Percentiles rank a stretch among this genome's conserved stretches.
These are phyloP conservation scores for Chrysoperla carnea DNA, from an alignment of 1,140 invertebrate genomes.

Conservation along the genomic window DNA sequence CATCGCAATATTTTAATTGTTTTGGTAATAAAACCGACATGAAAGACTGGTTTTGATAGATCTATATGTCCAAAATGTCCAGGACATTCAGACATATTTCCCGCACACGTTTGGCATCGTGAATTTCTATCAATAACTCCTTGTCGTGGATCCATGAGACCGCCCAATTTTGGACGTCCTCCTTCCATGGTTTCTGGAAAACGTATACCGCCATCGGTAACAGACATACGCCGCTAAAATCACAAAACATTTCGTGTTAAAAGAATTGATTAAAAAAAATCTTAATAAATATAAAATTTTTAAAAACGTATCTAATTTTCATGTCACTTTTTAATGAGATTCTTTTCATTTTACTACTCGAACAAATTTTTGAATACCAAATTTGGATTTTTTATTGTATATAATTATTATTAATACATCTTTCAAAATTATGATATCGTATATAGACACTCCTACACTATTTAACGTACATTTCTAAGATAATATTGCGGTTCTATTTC, in stretches of 20 bases:
- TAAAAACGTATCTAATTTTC: not conserved
- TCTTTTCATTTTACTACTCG: slow-evolving; percentile 1
- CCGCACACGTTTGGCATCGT: slow-evolving; percentile 94
- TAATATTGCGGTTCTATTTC: no score
- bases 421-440: no score
- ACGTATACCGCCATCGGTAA: slow-evolving; percentile 91
- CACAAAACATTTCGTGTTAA: slow-evolving; percentile 6
- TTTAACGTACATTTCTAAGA: no score
- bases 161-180: slow-evolving; percentile 90
- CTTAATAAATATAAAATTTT: slow-evolving; percentile 4
- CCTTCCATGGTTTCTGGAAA: slow-evolving; percentile 98
- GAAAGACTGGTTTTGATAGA: slow-evolving; percentile 95
- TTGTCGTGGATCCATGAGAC: slow-evolving; percentile 97
- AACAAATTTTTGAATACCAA: no score
- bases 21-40: slow-evolving; percentile 95
- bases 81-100: slow-evolving; percentile 95
- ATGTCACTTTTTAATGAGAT: no score
- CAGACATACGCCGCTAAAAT: slow-evolving; percentile 85
- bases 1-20: slow-evolving; percentile 92
- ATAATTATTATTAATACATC: no score
- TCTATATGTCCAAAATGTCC: slow-evolving; percentile 99
- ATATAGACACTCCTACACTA: no score
- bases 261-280: not conserved
- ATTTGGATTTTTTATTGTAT: no score
- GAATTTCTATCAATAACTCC: slow-evolving; percentile 90